A percentile compares a stretch with the other conserved stretches of the same genome.
These are phyloP conservation scores for Rhynchomys soricoides DNA, from an alignment of 2,113 vertebrate genomes.

Conservation along the genomic window DNA sequence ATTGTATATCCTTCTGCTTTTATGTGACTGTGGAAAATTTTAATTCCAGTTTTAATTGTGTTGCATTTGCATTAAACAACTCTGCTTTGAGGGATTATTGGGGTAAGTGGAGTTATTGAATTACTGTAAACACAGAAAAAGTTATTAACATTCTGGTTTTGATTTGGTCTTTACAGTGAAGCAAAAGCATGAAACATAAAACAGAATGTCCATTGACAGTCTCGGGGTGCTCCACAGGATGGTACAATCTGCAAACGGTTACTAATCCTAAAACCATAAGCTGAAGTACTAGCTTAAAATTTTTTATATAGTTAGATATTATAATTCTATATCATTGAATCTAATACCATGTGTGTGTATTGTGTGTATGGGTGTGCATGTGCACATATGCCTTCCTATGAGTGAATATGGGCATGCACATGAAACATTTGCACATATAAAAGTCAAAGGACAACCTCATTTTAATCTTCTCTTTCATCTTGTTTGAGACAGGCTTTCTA, in stretches of 20 bases:
- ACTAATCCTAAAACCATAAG: background rate
- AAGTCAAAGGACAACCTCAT: background rate
- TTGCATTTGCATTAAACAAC: background rate
- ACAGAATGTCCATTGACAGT: no score
- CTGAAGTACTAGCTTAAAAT: background rate
- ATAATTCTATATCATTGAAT: background rate
- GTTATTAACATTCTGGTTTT: background rate
- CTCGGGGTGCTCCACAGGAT: background rate
- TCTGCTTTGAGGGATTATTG: background rate
- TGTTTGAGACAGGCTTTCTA: background rate
- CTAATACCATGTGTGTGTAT: background rate
- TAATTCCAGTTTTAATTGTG: background rate
- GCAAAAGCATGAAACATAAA: background rate
- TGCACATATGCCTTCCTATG: background rate
- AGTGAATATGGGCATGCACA: background rate
- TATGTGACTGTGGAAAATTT: background rate
- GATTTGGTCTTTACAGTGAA: background rate
- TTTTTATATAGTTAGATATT: background rate
- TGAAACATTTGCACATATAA: no score
- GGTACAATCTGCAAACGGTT: background rate
- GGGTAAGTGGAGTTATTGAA: background rate
- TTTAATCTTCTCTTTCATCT: background rate
- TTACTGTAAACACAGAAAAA: background rate
- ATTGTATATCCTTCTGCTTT: background rate
- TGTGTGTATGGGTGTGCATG: background rate